Evolutionary conservation across 2,113 vertebrate genomes (phyloP), one percentile per base, ranked within the genome.

Genomic region (Upupa epops): DNA sequence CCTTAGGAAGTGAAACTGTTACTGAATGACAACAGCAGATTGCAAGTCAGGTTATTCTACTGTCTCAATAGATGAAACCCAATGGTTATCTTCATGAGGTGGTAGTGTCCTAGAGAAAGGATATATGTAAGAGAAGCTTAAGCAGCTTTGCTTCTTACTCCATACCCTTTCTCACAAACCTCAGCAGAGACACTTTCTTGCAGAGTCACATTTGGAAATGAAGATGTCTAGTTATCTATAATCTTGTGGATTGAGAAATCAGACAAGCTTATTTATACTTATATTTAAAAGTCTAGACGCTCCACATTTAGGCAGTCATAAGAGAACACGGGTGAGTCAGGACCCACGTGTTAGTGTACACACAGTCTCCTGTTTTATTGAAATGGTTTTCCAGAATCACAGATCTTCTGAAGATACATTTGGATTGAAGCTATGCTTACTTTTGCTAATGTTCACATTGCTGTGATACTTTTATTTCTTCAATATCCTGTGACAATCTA

Each of bases 11-110:
- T 69, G 69, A 94, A 90, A 93, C 11, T 32, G 17, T 34, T 68
- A 66, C 10, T 86, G 61, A 90, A 92, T 68, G 58, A 79, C 72
- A 91, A 71, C 64, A 83, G 80, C 56, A 91, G 73, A 86, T 86
- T 61, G 68, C 64, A 91, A 88, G 36, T 40, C 48, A 90, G 82
- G 80, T 63, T 91, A 19, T 60, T 71, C 26, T 51, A 28, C 61
- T 71, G 22, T n/a, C 31, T 61, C 61, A 91, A 88, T 29, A 94
- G 69, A 49, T 92, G 59, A 73, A 85, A 89, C 14, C 8, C 18
- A 65, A 21, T 58, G 48, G 21, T 75, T 76, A 28, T 7, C 52
- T 80, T 93, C 70, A 79, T 51, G 61, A 11, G 17, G 17, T 85
- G 36, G 24, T 37, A 64, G 6, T 64, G 51, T 78, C 29, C 73